Percentiles rank a stretch among this genome's conserved stretches.
Conservation (phyloP, 2,113 vertebrate genomes). For the Calidris pygmaea region DNA sequence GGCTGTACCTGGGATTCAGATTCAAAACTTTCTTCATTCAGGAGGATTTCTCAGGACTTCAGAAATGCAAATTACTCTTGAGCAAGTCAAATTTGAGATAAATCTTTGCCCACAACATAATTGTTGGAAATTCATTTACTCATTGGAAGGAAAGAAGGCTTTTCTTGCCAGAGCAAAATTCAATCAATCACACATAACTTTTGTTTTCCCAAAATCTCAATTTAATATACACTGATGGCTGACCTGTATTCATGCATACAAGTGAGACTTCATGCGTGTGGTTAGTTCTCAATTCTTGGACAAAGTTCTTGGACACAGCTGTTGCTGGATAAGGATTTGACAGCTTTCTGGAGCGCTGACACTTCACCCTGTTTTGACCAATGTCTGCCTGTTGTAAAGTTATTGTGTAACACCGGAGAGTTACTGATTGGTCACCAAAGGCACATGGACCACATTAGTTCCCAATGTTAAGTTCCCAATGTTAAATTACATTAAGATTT, state of each 20-base stretch:
- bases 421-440: neutral
- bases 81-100: neutral
- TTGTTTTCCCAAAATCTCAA: neutral
- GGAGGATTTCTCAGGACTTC: neutral
- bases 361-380: neutral
- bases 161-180: neutral
- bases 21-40: neutral
- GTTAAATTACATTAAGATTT: neutral
- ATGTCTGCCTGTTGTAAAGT: neutral
- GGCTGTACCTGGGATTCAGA: neutral
- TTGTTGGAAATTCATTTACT: neutral
- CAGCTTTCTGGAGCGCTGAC: neutral
- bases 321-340: neutral
- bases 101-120: neutral
- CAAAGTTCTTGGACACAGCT: neutral
- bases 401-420: neutral
- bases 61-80: neutral
- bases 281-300: neutral
- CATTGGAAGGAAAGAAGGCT: neutral
- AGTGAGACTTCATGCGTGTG: neutral
- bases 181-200: fast-evolving
- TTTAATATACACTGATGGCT: neutral
- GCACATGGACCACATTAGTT: neutral
- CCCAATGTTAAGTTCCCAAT: fast-evolving
- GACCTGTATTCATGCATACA: neutral